phyloP scores from a whole-genome alignment of 2,888 invertebrate genomes.

The Eustalomyia histrio region DNA sequence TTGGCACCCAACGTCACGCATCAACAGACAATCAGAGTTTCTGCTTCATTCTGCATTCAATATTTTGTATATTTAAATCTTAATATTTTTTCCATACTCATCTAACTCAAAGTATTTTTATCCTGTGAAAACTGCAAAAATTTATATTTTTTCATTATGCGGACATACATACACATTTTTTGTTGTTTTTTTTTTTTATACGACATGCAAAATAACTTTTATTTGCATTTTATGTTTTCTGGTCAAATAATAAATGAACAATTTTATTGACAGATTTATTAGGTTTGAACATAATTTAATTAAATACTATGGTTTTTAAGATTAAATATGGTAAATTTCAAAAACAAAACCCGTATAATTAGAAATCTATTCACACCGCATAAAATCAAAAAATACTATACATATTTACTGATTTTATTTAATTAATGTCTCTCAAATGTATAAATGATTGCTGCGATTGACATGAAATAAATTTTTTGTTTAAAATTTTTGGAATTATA shows the following conservation, averaged over 20 bases:
- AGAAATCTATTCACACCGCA: neutral
- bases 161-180: neutral
- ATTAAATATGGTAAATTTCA: neutral
- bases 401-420: neutral
- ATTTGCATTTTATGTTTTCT: constrained; percentile 18
- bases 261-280: constrained; percentile 31
- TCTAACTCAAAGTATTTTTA: neutral
- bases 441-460: neutral
- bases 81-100: neutral
- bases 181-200: neutral
- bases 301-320: neutral
- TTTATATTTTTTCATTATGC: neutral
- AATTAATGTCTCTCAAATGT: neutral
- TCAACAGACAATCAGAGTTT: too few species aligned
- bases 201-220: constrained; percentile 16
- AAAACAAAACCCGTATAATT: neutral
- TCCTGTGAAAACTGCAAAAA: constrained; percentile 1
- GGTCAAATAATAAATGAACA: neutral
- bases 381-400: neutral
- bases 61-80: too few species aligned
- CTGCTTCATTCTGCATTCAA: too few species aligned
- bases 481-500: too few species aligned
- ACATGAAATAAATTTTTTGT: neutral
- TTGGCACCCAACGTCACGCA: too few species aligned
- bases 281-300: neutral